phyloP scores from a whole-genome alignment of 2,113 vertebrate species.

The Myrmecophaga tridactyla region DNA sequence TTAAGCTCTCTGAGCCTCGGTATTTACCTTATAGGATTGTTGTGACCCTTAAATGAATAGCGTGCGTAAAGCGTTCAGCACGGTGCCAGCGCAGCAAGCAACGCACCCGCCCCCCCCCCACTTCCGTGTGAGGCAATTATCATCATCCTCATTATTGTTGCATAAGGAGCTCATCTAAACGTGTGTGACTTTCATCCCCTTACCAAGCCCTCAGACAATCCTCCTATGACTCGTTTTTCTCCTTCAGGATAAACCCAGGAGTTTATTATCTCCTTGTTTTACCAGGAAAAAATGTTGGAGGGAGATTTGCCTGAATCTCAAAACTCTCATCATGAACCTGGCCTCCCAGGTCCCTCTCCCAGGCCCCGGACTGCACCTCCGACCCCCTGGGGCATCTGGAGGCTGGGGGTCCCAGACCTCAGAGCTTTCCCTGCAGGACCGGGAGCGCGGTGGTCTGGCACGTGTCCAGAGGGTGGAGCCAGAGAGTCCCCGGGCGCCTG shows the following conservation, averaged over 20 bases:
- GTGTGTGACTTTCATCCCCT: neutral
- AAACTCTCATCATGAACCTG: neutral
- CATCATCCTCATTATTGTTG: neutral
- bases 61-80: accelerated
- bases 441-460: neutral
- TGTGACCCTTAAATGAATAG: neutral
- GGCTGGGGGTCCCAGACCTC: too few relatives aligned
- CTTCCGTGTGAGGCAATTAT: too few relatives aligned
- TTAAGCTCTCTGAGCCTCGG: neutral
- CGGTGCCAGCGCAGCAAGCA: neutral
- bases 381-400: neutral
- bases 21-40: neutral
- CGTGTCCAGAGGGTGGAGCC: conserved; percentile 59
- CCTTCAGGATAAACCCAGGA: neutral
- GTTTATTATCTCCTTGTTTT: neutral
- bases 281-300: neutral
- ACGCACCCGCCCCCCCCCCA: too few relatives aligned
- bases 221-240: neutral
- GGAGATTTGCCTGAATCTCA: neutral
- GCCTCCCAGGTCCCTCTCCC: neutral
- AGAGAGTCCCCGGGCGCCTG: neutral
- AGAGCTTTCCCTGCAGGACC: neutral
- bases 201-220: neutral
- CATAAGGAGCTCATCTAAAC: neutral
- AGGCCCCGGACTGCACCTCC: neutral